Conservation (phyloP, 2,888 invertebrate genomes). For the Tetheella fluctuosa region DNA sequence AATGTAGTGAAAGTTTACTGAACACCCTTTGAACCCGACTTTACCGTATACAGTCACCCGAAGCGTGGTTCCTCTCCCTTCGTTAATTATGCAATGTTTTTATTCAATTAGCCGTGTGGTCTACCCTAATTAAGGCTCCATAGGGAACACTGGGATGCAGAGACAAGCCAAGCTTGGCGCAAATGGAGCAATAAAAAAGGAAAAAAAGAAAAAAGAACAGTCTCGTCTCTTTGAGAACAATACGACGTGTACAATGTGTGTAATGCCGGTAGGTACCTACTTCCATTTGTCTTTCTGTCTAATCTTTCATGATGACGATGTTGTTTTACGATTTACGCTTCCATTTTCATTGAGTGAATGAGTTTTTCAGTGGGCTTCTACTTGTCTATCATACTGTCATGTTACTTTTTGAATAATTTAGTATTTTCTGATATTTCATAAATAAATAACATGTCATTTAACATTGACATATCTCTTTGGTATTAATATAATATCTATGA, state of each 20-base stretch:
- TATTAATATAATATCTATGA: neutral
- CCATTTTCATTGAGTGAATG: constrained; percentile 58
- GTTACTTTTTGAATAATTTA: constrained; percentile 1
- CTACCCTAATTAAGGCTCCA: constrained; percentile 70
- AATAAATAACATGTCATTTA: too few species aligned
- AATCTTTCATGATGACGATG: constrained; percentile 75
- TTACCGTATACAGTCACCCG: constrained; percentile 23
- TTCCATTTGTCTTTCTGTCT: constrained; percentile 73
- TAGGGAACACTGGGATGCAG: constrained; percentile 55
- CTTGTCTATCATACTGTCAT: constrained; percentile 10
- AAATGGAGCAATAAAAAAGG: constrained; percentile 67
- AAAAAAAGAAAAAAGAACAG: constrained; percentile 54
- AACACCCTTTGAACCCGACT: constrained; percentile 37
- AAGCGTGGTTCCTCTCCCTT: constrained; percentile 39
- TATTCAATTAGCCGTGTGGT: constrained; percentile 77
- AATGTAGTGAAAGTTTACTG: constrained; percentile 34
- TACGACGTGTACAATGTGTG: constrained; percentile 59
- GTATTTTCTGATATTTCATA: neutral
- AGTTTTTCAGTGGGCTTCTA: constrained; percentile 24
- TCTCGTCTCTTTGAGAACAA: constrained; percentile 65
- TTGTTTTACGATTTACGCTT: constrained; percentile 66
- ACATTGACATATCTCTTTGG: too few species aligned
- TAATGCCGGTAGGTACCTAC: constrained; percentile 47
- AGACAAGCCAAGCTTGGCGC: constrained; percentile 59
- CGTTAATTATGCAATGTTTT: constrained; percentile 78